These are phyloP conservation scores for Ommatoiulus sabulosus DNA, from an alignment of 2,888 invertebrate genomes.

Conservation along the genomic window DNA sequence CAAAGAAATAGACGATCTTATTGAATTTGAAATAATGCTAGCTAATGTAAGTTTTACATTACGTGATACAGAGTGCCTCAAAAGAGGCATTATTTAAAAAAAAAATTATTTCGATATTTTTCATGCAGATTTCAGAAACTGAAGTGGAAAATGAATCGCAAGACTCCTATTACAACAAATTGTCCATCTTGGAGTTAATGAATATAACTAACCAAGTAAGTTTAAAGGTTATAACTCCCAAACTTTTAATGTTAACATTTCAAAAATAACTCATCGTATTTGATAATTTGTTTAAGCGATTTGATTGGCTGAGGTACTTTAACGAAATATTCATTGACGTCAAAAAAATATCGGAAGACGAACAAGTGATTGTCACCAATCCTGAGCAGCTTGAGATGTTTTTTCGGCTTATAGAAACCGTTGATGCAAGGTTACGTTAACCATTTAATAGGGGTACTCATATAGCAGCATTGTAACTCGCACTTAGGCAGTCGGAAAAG, in stretches of 20 bases:
- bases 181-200: conserved; percentile 54
- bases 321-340: conserved; percentile 50
- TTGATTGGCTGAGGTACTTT: conserved; percentile 56
- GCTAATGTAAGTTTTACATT: conserved; percentile 48
- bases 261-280: neutral
- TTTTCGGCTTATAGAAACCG: conserved; percentile 14
- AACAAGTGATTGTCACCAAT: conserved; percentile 53
- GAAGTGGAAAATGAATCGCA: conserved; percentile 49
- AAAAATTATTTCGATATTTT: neutral
- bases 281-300: neutral
- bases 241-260: too few species aligned
- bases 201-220: conserved; percentile 56
- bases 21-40: conserved; percentile 56
- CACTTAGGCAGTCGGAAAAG: too few species aligned
- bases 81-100: neutral
- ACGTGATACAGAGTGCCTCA: neutral
- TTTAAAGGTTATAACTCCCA: neutral
- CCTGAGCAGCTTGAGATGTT: neutral
- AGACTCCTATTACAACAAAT: conserved; percentile 52
- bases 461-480: too few species aligned
- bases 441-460: neutral
- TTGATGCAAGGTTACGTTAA: conserved; percentile 52
- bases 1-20: conserved; percentile 49
- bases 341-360: conserved; percentile 51
- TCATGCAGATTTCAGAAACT: neutral